Conservation (phyloP, 2,888 invertebrate genomes). For the Cecidostiba fungosa region DNA sequence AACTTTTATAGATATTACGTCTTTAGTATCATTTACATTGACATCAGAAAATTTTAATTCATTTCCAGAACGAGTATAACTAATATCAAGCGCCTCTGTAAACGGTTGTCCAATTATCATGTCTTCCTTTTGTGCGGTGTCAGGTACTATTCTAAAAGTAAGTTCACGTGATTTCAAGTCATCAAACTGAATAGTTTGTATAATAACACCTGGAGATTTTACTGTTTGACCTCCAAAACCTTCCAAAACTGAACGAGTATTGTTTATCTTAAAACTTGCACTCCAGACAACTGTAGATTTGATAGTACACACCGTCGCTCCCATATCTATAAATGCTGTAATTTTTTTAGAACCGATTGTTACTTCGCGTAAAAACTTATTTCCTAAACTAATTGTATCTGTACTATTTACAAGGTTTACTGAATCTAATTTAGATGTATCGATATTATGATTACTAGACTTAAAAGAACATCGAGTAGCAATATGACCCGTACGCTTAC, state of each 20-base stretch:
- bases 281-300: conserved; percentile 50
- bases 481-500: conserved; percentile 47
- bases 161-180: conserved; percentile 30
- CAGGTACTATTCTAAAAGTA: conserved; percentile 53
- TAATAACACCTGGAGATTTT: not conserved
- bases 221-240: conserved; percentile 40
- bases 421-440: not conserved
- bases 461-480: conserved; percentile 45
- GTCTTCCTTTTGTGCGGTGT: conserved; percentile 40
- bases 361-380: conserved; percentile 50
- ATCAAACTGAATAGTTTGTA: conserved; percentile 45
- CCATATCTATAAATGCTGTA: conserved; percentile 5
- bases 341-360: conserved; percentile 12
- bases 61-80: no score
- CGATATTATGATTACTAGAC: not conserved
- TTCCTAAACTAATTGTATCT: not conserved
- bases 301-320: no score
- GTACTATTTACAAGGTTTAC: not conserved
- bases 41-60: not conserved
- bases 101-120: no score
- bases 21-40: no score
- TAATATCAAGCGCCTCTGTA: no score
- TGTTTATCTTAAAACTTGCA: conserved; percentile 8
- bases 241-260: conserved; percentile 14
- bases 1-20: not conserved